Evolutionary conservation across 2,888 invertebrate genomes (phyloP).

Genomic region (Agrotis segetum): DNA sequence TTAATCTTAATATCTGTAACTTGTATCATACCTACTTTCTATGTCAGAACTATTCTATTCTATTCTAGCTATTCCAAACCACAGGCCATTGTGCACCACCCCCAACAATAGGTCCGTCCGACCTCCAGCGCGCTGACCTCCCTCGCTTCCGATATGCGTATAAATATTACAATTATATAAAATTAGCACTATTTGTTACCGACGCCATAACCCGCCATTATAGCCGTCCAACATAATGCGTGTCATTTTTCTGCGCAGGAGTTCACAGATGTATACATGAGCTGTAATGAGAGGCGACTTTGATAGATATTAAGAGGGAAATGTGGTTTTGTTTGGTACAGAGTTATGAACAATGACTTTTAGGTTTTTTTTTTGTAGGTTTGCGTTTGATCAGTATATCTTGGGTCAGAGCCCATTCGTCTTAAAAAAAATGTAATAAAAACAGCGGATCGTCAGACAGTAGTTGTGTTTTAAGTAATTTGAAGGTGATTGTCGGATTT

Average conservation of each 20-base stretch:
- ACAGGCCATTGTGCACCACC: conserved; percentile 37
- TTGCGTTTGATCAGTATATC: too few species aligned
- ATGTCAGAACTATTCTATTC: neutral
- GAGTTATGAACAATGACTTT: neutral
- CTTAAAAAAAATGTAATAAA: too few species aligned
- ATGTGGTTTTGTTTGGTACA: neutral
- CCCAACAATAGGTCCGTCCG: conserved; percentile 37
- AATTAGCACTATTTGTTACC: conserved; percentile 80
- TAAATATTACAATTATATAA: conserved; percentile 76
- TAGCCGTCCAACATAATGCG: conserved; percentile 55
- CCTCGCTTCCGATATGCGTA: conserved; percentile 73
- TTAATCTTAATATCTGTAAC: neutral
- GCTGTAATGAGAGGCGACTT: conserved; percentile 41
- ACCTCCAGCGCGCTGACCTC: conserved; percentile 68
- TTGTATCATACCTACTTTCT: neutral
- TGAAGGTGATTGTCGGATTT: too few species aligned
- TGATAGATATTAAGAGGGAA: conserved; percentile 34
- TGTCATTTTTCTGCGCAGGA: conserved; percentile 61
- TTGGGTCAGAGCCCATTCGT: too few species aligned
- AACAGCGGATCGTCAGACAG: too few species aligned
- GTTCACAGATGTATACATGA: conserved; percentile 23
- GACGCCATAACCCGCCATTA: conserved; percentile 54
- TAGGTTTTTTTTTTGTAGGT: too few species aligned
- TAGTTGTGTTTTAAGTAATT: too few species aligned
- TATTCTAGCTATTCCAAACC: too few species aligned